Evolutionary conservation across 2,797 vertebrate genomes (phyloP).

Genomic region (Rhadinocentrus ornatus): DNA sequence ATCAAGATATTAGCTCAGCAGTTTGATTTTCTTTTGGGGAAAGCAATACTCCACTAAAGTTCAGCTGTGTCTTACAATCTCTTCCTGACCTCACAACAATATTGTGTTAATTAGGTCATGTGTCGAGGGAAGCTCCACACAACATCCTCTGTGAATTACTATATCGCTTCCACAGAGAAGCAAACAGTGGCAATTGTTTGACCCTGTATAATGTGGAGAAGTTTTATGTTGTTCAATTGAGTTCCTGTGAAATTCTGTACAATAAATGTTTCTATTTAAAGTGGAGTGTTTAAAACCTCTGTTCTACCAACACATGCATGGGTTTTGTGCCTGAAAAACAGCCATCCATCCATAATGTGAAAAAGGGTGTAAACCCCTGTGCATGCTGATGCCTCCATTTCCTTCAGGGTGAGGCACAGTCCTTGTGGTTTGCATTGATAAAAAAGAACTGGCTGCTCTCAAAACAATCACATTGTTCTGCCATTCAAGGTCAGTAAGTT

Average conservation of each 20-base stretch:
- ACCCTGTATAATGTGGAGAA: background rate
- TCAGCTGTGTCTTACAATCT: background rate
- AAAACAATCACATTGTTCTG: constrained; percentile 64
- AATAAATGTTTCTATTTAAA: background rate
- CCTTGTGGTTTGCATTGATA: constrained; percentile 43
- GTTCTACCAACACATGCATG: background rate
- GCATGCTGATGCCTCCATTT: constrained; percentile 42
- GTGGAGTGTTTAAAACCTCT: background rate
- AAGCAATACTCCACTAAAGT: background rate
- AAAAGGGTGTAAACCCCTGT: constrained; percentile 13
- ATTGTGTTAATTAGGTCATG: constrained; percentile 16
- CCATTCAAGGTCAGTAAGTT: constrained; percentile 53
- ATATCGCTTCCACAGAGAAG: background rate
- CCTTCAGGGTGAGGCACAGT: constrained; percentile 29
- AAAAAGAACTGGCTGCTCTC: constrained; percentile 31
- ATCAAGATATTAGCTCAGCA: background rate
- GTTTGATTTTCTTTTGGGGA: background rate
- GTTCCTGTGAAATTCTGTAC: constrained; percentile 17
- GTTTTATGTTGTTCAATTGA: background rate
- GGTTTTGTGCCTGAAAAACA: background rate
- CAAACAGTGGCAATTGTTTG: constrained; percentile 50
- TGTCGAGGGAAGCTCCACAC: constrained; percentile 34
- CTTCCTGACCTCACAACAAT: constrained; percentile 4
- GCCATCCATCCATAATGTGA: background rate
- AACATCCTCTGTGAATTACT: constrained; percentile 38